Base-by-base conservation (phyloP, 1,140 invertebrate genomes). In the Magallana ariakensis region DNA sequence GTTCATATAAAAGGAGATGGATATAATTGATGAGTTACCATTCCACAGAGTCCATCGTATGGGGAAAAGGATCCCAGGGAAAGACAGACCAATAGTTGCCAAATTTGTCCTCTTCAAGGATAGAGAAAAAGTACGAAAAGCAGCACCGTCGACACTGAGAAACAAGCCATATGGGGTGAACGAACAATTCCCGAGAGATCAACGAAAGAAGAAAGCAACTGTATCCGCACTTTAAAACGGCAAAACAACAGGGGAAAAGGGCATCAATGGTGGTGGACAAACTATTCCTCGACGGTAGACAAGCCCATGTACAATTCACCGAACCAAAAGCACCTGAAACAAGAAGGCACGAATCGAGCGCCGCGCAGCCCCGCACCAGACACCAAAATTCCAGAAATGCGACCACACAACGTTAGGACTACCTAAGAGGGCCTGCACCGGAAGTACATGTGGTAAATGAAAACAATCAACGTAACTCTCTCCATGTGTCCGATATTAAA, bases 31-130 rank as follows among this genome's bases (percentile, higher is more conserved):
- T 13, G 19, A 22, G 7, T 19, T 22, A 80, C 11, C 70, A 80
- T 80, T 80, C 70, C 22, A 22, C 13, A 80, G 70, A 0, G 19
- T 22, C 11, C n/a, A 80, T 33, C 33, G 19, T 19, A 11, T 80
- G 22, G 8, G 19, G 11, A 22, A 22, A 22, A 7, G n/a, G 22
- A 80, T 9, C 13, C 70, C 70, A 10, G 70, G 33, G 10, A 80
- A 80, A 13, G 0, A 80, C 4, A 22, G 19, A 22, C 7, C 70
- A 22, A 80, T 22, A 16, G 70, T 22, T 22, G 70, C 11, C 19
- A 75, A 75, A 13, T 75, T 75, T 33, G 26, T 33, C 19, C 26
- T 75, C 66, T 75, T 75, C 19, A 75, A 75, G 19, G 66, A 75
- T 22, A 0, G 6, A 33, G 19, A 46, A 22, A 80, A 80, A 22